Evolutionary conservation across 2,113 vertebrate genomes (phyloP).

Genomic region (Mastomys coucha): DNA sequence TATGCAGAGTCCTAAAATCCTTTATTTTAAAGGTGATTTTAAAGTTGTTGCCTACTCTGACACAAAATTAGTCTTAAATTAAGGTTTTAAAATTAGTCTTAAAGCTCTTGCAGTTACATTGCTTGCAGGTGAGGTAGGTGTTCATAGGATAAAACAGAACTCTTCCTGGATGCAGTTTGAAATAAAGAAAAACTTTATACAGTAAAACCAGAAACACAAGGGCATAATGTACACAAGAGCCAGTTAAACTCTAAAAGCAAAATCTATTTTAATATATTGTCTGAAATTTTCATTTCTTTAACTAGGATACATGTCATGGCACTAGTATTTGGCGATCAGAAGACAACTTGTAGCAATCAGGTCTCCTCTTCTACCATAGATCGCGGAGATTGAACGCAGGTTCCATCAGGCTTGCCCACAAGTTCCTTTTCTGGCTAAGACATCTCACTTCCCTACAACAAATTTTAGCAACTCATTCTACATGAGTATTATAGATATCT

Average conservation of each 20-base stretch:
- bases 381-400: not conserved
- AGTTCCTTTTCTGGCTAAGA: not conserved
- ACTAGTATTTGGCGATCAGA: not conserved
- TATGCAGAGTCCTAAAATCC: not conserved
- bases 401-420: not conserved
- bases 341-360: not conserved
- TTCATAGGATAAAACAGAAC: slow-evolving; percentile 43
- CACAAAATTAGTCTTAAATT: not conserved
- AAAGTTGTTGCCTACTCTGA: not conserved
- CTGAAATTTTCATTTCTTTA: not conserved
- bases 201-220: slow-evolving; percentile 54
- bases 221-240: slow-evolving; percentile 4
- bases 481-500: slow-evolving; percentile 62
- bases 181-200: slow-evolving; percentile 36
- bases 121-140: not conserved
- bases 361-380: not conserved
- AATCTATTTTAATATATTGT: no score
- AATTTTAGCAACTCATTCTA: slow-evolving; percentile 12
- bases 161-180: slow-evolving; percentile 34
- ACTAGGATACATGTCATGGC: not conserved
- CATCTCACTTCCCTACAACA: not conserved
- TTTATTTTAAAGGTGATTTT: not conserved
- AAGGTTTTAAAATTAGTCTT: slow-evolving; percentile 6
- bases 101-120: not conserved
- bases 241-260: not conserved